Evolutionary conservation across 2,113 vertebrate genomes (phyloP).

Genomic region (Chelonoidis abingdonii): DNA sequence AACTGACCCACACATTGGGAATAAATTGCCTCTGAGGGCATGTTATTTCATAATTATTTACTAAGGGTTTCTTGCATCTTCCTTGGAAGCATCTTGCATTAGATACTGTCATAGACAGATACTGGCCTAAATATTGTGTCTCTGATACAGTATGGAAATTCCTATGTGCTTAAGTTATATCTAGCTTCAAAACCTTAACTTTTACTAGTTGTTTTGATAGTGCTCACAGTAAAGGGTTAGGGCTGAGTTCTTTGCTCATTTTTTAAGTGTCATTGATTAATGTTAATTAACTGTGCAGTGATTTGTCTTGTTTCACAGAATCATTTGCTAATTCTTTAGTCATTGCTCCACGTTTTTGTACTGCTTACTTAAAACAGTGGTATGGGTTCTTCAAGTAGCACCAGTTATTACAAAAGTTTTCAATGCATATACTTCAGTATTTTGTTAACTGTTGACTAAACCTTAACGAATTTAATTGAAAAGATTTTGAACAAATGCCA

Average conservation of each 20-base stretch:
- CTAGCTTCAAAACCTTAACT: constrained; percentile 10
- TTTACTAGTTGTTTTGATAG: constrained; percentile 14
- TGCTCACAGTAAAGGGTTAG: constrained; percentile 25
- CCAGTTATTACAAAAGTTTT: constrained; percentile 49
- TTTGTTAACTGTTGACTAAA: constrained; percentile 74
- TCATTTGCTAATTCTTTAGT: constrained; percentile 4
- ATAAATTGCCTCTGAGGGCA: background rate
- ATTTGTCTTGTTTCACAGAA: constrained; percentile 32
- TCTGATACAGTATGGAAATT: background rate
- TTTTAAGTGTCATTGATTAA: constrained; percentile 45
- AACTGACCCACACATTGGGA: background rate
- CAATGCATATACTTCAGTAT: constrained; percentile 34
- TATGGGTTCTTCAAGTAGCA: background rate
- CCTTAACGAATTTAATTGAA: constrained; percentile 82
- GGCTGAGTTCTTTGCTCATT: constrained; percentile 41
- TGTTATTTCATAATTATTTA: background rate
- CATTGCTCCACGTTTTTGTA: background rate
- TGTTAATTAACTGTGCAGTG: constrained; percentile 1
- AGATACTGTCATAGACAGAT: background rate
- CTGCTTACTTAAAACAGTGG: background rate
- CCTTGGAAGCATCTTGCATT: background rate
- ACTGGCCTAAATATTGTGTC: background rate
- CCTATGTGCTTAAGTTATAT: background rate
- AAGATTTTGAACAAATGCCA: constrained; percentile 81
- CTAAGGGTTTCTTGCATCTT: background rate